These are phyloP conservation scores for Myotis planiceps DNA, from an alignment of 2,797 vertebrate species.

Conservation along the genomic window DNA sequence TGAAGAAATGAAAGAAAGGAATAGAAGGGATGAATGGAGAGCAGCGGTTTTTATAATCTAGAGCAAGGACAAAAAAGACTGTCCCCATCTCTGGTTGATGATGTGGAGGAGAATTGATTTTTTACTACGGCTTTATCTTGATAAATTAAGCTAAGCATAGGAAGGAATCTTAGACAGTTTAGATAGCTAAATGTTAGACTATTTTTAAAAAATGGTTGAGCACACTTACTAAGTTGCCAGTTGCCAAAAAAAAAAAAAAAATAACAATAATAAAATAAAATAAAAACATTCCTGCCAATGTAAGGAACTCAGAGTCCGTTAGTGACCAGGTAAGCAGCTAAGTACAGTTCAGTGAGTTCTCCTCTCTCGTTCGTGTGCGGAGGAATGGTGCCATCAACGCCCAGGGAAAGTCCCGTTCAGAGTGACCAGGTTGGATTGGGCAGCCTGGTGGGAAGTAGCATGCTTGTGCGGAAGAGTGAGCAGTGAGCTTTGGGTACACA, in stretches of 20 bases:
- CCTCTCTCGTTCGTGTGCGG: background rate
- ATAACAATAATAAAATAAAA: slow-evolving; percentile 6
- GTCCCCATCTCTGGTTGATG: background rate
- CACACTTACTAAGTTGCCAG: slow-evolving; percentile 27
- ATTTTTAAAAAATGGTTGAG: slow-evolving; percentile 13
- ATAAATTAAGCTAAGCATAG: background rate
- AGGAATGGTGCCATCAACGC: background rate
- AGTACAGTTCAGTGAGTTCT: background rate
- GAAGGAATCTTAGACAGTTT: background rate
- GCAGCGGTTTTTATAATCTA: background rate
- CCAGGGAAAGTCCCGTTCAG: background rate
- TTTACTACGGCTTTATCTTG: background rate
- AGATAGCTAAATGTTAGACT: background rate
- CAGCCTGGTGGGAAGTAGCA: background rate
- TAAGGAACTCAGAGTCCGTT: background rate
- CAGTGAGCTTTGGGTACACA: background rate
- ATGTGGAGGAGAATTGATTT: background rate
- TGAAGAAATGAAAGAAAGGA: background rate
- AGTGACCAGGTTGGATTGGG: background rate
- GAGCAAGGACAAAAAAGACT: background rate
- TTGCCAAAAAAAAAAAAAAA: slow-evolving; percentile 10
- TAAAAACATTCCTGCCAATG: background rate
- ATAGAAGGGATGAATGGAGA: background rate
- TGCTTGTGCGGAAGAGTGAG: background rate
- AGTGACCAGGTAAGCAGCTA: slow-evolving; percentile 1